Percentiles rank a stretch among this genome's conserved stretches.
Conservation (phyloP, 1,140 invertebrate genomes). For the Neotoxoptera formosana region DNA sequence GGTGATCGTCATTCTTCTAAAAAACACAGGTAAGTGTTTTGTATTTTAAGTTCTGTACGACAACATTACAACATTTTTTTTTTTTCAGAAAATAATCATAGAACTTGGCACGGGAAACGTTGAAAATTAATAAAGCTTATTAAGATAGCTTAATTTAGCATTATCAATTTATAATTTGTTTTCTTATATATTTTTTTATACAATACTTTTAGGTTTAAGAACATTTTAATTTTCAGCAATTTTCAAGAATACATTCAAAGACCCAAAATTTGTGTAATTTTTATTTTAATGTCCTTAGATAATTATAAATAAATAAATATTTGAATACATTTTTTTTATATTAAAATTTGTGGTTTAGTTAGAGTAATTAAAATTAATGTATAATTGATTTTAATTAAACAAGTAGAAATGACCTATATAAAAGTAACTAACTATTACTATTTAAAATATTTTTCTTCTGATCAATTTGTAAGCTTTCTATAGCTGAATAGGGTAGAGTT, state of each 20-base stretch:
- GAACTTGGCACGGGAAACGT: not conserved
- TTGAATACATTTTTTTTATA: conserved; percentile 41
- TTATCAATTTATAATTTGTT: conserved; percentile 17
- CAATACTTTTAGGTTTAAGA: not conserved
- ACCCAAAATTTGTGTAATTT: conserved; percentile 2
- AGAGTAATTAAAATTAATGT: not conserved
- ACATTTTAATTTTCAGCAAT: conserved; percentile 20
- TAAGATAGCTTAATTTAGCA: not conserved
- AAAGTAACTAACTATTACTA: conserved; percentile 41
- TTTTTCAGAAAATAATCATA: conserved; percentile 39
- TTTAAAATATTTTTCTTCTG: conserved; percentile 58
- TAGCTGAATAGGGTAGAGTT: conserved; percentile 67
- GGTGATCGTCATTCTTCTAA: conserved; percentile 50
- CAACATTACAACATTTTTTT: not conserved
- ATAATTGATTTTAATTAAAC: conserved; percentile 30
- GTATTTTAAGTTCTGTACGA: not conserved
- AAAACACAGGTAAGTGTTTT: conserved; percentile 29
- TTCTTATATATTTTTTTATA: conserved; percentile 31
- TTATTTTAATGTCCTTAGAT: not conserved
- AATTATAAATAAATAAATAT: conserved; percentile 32
- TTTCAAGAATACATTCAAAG: not conserved
- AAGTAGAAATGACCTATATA: conserved; percentile 41
- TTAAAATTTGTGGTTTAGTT: conserved; percentile 29
- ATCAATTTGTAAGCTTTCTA: conserved; percentile 62
- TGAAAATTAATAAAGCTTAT: not conserved